Base-by-base conservation (phyloP, 2,113 vertebrate species). In the Colinus virginianus region DNA sequence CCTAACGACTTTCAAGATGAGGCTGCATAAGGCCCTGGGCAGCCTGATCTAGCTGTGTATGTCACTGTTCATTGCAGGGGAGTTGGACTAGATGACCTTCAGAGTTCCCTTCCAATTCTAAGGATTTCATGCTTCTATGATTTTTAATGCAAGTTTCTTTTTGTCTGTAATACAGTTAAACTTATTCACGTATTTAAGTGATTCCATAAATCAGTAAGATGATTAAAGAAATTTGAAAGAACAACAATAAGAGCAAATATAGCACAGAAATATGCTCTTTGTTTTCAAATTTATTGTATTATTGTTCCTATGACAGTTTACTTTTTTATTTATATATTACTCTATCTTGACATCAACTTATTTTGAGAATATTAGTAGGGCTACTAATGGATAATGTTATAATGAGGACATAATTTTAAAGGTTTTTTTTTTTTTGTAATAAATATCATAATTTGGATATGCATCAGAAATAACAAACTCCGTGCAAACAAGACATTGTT, bases 181-280 rank as follows among this genome's bases (percentile, higher is more conserved):
- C n/a, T 59, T 59, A 74, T 70, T 70, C 46, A 62, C 2, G 7
- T 58, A 22, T 55, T 53, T 49, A 80, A 80, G 38, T 28, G 51
- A 53, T 53, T 53, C 51, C 14, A 53, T 17, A 15, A 30, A 30
- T 53, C 25, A 85, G 19, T 66, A 17, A 59, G 61, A 46, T 69
- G 68, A 46, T 4, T 0, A 58, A 49, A 22, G 11, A 32, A 14
- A 1, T 34, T 71, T 30, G 34, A 56, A 79, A 10, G 2, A 74
- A 13, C 7, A 62, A 12, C 11, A 84, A 11, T 25, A 71, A 30
- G 8, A 61, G 26, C 9, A 64, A 88, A 42, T 64, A 4, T 34
- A 64, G 79, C 71, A 3, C 6, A 11, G n/a, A 5, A 38, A 34
- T 0, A 0, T 58, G 11, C 7, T 56, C 4, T 13, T 14, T 46